These are phyloP conservation scores for Pseudoips prasinana DNA, from an alignment of 2,888 invertebrate species.

Conservation along the genomic window DNA sequence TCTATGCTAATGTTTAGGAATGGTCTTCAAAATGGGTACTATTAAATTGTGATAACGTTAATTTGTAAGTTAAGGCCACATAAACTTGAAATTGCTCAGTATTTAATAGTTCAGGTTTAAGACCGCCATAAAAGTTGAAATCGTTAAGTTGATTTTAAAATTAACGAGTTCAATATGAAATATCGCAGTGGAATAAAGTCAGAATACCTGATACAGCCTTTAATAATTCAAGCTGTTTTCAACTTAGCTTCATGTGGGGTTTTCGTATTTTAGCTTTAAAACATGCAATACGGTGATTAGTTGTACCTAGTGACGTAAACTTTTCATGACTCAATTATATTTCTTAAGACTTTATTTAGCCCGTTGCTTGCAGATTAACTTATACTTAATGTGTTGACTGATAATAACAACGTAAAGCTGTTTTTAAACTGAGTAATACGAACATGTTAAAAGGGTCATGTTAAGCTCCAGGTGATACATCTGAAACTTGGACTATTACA, in stretches of 20 bases:
- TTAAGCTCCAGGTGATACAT: too few relatives aligned
- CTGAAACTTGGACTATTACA: too few relatives aligned
- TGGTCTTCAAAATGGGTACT: too few relatives aligned
- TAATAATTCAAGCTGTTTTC: constrained; percentile 52
- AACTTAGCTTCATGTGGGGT: constrained; percentile 47
- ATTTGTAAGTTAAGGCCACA: too few relatives aligned
- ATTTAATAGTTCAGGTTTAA: too few relatives aligned
- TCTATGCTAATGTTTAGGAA: too few relatives aligned
- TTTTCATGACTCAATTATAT: constrained; percentile 58
- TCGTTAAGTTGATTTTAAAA: constrained; percentile 1
- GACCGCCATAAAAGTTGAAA: background rate
- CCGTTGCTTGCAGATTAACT: constrained; percentile 9
- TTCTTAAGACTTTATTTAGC: constrained; percentile 32
- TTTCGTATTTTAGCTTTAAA: constrained; percentile 45
- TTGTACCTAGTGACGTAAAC: constrained; percentile 46
- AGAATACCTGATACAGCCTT: constrained; percentile 42
- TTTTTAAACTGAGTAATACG: too few relatives aligned
- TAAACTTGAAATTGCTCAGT: too few relatives aligned
- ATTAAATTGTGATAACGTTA: too few relatives aligned
- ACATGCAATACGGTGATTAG: constrained; percentile 68
- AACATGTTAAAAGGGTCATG: too few relatives aligned
- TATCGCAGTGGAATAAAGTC: constrained; percentile 4
- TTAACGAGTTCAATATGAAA: constrained; percentile 3
- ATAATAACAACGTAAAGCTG: too few relatives aligned
- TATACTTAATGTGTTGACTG: constrained; percentile 10